Percentiles rank a stretch among this genome's conserved stretches.
Conservation (phyloP, 1,140 invertebrate genomes). For the Conus ventricosus region DNA sequence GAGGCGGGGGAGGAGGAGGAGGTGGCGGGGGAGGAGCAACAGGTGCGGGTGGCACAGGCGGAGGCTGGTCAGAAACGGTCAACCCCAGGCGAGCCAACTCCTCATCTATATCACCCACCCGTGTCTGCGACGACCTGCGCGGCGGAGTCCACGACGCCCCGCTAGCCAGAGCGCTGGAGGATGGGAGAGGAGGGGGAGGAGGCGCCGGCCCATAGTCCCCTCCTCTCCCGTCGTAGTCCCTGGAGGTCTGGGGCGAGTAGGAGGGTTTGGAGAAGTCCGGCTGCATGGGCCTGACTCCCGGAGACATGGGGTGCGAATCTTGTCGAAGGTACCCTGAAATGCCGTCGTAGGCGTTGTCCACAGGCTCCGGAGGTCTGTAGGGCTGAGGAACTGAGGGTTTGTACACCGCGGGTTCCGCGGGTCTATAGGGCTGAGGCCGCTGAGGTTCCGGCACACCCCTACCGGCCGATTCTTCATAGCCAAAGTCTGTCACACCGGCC, state of each 20-base stretch:
- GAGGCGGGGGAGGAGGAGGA: conserved; percentile 57
- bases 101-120: conserved; percentile 34
- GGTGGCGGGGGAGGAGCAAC: conserved; percentile 53
- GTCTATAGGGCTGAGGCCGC: not conserved
- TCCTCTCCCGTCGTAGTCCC: not conserved
- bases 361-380: not conserved
- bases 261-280: not conserved
- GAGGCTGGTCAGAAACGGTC: conserved; percentile 25
- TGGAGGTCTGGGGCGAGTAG: conserved; percentile 37
- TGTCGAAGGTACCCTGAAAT: conserved; percentile 5
- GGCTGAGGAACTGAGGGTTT: not conserved
- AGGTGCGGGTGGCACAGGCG: conserved; percentile 49
- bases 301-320: conserved; percentile 27
- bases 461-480: conserved; percentile 29
- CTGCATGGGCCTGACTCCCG: not conserved
- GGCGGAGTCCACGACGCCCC: conserved; percentile 20
- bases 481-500: conserved; percentile 35
- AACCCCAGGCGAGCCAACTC: conserved; percentile 32
- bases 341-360: conserved; percentile 16
- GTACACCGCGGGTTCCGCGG: conserved; percentile 20
- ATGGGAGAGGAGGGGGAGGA: conserved; percentile 8
- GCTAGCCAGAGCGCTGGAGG: conserved; percentile 7
- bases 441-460: not conserved
- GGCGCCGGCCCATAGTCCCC: conserved; percentile 26
- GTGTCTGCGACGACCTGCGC: not conserved